These are phyloP conservation scores for Cheilosia urbana DNA, from an alignment of 2,888 invertebrate species.

Conservation along the genomic window DNA sequence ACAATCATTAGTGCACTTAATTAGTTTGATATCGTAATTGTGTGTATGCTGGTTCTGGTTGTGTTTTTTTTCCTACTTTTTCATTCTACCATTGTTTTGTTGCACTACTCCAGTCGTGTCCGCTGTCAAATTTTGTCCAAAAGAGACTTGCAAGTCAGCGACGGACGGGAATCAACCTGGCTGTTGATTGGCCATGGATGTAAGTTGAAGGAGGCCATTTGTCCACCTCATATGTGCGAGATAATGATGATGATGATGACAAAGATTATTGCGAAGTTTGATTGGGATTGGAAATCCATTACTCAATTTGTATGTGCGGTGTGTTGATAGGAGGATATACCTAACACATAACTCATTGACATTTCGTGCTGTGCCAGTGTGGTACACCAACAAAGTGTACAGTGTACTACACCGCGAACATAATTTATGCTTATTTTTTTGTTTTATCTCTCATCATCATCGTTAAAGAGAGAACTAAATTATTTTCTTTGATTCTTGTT, in stretches of 20 bases:
- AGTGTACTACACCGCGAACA: conserved; percentile 23
- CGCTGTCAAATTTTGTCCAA: conserved; percentile 55
- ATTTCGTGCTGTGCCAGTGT: conserved; percentile 39
- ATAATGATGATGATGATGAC: conserved; percentile 65
- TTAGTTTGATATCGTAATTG: conserved; percentile 76
- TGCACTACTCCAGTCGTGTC: conserved; percentile 41
- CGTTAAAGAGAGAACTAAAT: conserved; percentile 70
- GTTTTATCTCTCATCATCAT: conserved; percentile 57
- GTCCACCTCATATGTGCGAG: conserved; percentile 20
- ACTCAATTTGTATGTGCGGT: conserved; percentile 63
- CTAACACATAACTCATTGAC: conserved; percentile 37
- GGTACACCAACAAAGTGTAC: conserved; percentile 16
- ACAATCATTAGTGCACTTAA: conserved; percentile 77
- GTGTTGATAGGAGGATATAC: conserved; percentile 33
- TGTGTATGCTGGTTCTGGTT: conserved; percentile 70
- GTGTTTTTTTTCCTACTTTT: conserved; percentile 47
- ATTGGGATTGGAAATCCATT: conserved; percentile 69
- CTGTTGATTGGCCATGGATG: conserved; percentile 75
- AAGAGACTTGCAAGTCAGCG: conserved; percentile 51
- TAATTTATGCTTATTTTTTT: conserved; percentile 33
- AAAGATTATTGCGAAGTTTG: conserved; percentile 66
- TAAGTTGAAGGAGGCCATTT: conserved; percentile 56
- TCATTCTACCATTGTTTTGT: conserved; percentile 43
- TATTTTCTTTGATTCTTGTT: conserved; percentile 64
- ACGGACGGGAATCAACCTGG: conserved; percentile 65